A percentile compares a stretch with the other conserved stretches of the same genome.
phyloP scores from a whole-genome alignment of 2,797 vertebrate genomes.

The Spinibarbus caldwelli region DNA sequence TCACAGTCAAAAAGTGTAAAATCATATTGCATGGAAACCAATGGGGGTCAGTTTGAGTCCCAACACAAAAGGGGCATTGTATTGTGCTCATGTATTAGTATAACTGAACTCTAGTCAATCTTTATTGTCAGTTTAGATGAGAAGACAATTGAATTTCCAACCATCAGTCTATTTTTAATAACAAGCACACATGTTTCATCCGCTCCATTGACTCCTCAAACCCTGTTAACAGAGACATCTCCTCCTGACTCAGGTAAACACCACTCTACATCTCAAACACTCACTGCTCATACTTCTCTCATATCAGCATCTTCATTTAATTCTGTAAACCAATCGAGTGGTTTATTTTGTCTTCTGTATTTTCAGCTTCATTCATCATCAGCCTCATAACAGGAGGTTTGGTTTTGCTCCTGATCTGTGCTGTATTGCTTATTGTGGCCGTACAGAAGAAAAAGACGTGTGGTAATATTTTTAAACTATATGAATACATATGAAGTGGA shows the following conservation, averaged over 20 bases:
- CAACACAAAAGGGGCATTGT: not conserved
- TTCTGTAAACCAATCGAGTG: not conserved
- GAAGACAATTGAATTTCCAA: not conserved
- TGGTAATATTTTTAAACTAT: not conserved
- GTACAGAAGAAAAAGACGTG: not conserved
- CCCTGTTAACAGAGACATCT: not conserved
- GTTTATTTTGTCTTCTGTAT: not conserved
- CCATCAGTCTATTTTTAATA: not conserved
- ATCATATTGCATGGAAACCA: not conserved
- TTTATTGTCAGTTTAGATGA: not conserved
- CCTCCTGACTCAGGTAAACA: not conserved
- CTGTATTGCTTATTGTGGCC: not conserved
- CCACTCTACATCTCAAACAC: not conserved
- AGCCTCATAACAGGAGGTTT: not conserved
- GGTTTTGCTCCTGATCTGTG: not conserved
- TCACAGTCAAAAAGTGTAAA: too few relatives aligned
- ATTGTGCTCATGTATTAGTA: not conserved
- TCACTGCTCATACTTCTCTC: not conserved
- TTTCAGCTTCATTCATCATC: not conserved
- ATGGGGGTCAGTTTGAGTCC: not conserved
- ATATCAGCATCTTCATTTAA: too few relatives aligned
- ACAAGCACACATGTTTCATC: not conserved
- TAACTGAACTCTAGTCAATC: too few relatives aligned
- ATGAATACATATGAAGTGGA: too few relatives aligned
- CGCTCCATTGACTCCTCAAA: not conserved